Evolutionary conservation across 1,140 invertebrate genomes (phyloP).

Genomic region (Battus philenor): DNA sequence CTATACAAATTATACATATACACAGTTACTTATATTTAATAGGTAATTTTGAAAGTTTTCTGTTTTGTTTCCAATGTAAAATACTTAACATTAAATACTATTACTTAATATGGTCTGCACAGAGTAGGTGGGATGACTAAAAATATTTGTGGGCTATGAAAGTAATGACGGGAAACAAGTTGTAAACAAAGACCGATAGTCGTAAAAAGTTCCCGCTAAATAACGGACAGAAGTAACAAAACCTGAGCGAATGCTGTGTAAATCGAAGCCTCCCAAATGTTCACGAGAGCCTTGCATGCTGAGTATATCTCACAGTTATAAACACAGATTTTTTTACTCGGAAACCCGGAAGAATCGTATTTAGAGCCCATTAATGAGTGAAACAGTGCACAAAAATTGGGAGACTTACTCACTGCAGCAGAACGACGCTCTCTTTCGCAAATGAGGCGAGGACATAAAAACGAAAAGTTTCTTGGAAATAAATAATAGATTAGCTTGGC

Average conservation of each 20-base stretch:
- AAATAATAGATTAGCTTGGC: slow-evolving; percentile 73
- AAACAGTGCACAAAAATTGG: slow-evolving; percentile 47
- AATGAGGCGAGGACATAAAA: slow-evolving; percentile 44
- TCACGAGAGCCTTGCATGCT: slow-evolving; percentile 14
- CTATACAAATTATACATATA: background rate
- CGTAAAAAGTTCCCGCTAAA: slow-evolving; percentile 33
- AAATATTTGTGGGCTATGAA: slow-evolving; percentile 37
- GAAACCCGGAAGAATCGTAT: slow-evolving; percentile 51
- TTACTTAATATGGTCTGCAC: background rate
- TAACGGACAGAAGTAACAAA: slow-evolving; percentile 29
- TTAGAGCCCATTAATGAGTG: slow-evolving; percentile 55
- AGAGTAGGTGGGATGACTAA: background rate
- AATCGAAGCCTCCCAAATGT: slow-evolving; percentile 18
- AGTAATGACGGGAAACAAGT: slow-evolving; percentile 57
- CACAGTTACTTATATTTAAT: background rate
- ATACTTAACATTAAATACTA: background rate
- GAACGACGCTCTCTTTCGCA: slow-evolving; percentile 29
- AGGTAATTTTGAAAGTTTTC: background rate
- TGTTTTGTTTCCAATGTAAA: background rate
- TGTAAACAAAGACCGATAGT: slow-evolving; percentile 56
- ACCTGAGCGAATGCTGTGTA: slow-evolving; percentile 20
- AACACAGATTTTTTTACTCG: slow-evolving; percentile 49
- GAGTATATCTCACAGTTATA: slow-evolving; percentile 29
- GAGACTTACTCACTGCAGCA: slow-evolving; percentile 48
- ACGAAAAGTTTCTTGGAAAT: slow-evolving; percentile 63